Evolutionary conservation across 2,888 invertebrate genomes (phyloP), one percentile per base, ranked within the genome.

Genomic region (Cantharis lateralis): DNA sequence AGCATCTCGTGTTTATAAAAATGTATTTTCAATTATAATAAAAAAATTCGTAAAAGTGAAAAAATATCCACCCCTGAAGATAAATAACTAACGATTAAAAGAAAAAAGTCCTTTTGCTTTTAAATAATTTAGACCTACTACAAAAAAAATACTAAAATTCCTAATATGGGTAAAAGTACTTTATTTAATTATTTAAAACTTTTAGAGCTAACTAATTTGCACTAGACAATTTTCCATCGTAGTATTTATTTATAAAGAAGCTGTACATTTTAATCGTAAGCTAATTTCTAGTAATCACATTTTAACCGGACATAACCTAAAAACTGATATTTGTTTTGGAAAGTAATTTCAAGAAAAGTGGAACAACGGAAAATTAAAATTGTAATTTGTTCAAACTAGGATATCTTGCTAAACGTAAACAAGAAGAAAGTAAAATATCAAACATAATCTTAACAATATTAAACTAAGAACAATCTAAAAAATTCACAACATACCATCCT

Each of bases 401-500:
- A 13, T 48, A 48, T 48, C n/a, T 48, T 48, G 48, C 7, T 48
- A 48, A 48, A n/a, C 3, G 48, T n/a, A 48, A 48, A 48, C 48
- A 48, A n/a, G n/a, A n/a, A 48, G n/a, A n/a, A 0, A 7, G n/a
- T 20, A 20, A 66, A 66, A 66, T 20, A 66, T 66, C 24, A 66
- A 20, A 66, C n/a, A 2, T 7, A 13, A 66, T 66, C 32, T 70
- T 48, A 20, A 70, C 13, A 7, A n/a, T 48, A 48, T 48, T 48
- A 48, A 13, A 48, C n/a, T 48, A 48, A 7, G 48, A 71, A 64
- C 68, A 72, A 69, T 62, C 28, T 15, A 75, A 71, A 48, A 63
- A 48, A 28, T 61, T 66, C 70, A 24, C 32, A 72, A 77, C 82
- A 91, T 91, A 93, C 93, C 93, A 91, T 93, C 93, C 92, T 93